Evolutionary conservation across 1,140 invertebrate genomes (phyloP), one percentile per base, ranked within the genome.

Genomic region (Temnothorax nylanderi): DNA sequence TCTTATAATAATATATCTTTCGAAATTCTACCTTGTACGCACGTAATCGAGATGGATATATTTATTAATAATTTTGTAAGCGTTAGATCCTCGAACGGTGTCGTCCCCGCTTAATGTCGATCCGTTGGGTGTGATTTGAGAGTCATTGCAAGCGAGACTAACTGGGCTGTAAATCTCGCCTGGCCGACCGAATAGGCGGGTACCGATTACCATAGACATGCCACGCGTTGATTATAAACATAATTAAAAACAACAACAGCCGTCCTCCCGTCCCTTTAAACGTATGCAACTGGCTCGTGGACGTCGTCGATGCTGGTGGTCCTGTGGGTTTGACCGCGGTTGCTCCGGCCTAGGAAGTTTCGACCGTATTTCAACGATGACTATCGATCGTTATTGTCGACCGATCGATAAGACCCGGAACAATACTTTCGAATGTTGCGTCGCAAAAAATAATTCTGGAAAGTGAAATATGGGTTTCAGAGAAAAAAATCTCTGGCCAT

Each of bases 191-290:
- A 93, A 94, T 94, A 94, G 92, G 92, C 87, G 89, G 88, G 90
- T 87, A 92, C 90, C 87, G 92, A 95, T 95, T 95, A 95, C 94
- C 94, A 95, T 95, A 95, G 94, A 95, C 94, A 95, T 92, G 95
- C 93, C 92, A 91, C 90, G 94, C 93, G 93, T 94, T 95, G 94
- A 95, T 95, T 95, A 95, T 95, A 94, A 95, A 94, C 93, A 95
- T 95, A 95, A 95, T 95, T 95, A 95, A 95, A 95, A 95, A 95
- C 93, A 95, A 94, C 94, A 94, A 92, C 93, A 87, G 78, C 76
- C 86, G 89, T 86, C 81, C 91, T 88, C 89, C 91, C 87, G 89
- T 93, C 89, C 91, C 92, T 93, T 93, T 93, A 92, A 92, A 93
- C 88, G 91, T 93, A 92, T 93, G 93, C 93, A 93, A 91, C 89